A percentile compares a stretch with the other conserved stretches of the same genome.
These are phyloP conservation scores for Emmelina monodactyla DNA, from an alignment of 2,888 invertebrate species.

Conservation along the genomic window DNA sequence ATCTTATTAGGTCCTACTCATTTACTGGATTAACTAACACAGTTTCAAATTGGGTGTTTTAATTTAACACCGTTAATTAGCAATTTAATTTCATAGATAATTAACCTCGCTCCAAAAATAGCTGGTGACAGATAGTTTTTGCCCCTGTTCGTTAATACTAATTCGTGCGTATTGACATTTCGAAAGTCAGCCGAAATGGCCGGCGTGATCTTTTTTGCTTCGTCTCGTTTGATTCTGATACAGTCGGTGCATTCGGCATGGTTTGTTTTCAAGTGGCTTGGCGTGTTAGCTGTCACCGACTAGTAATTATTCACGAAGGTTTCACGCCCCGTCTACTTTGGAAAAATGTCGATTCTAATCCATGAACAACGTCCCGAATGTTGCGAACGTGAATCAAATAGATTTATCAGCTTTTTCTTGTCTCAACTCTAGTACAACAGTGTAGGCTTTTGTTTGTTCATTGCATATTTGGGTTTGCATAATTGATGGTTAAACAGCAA, in stretches of 20 bases:
- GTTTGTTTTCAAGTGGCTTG: constrained; percentile 46
- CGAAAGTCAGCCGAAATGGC: constrained; percentile 56
- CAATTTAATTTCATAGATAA: background rate
- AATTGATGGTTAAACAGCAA: too few species aligned
- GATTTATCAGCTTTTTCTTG: too few species aligned
- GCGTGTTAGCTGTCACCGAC: constrained; percentile 55
- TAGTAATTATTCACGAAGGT: constrained; percentile 56
- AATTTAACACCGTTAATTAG: too few species aligned
- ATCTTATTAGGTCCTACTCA: too few species aligned
- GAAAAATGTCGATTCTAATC: constrained; percentile 4
- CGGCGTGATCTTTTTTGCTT: constrained; percentile 53
- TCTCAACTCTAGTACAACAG: too few species aligned
- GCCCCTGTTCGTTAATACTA: constrained; percentile 39
- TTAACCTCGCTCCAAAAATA: constrained; percentile 11
- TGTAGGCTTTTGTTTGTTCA: too few species aligned
- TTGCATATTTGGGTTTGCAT: too few species aligned
- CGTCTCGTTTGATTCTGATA: constrained; percentile 36
- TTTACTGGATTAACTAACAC: too few species aligned
- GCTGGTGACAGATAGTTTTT: constrained; percentile 28
- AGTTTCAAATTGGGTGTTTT: too few species aligned
- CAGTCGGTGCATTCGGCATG: constrained; percentile 54
- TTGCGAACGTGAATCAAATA: too few species aligned
- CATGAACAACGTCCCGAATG: too few species aligned
- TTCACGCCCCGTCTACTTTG: constrained; percentile 8
- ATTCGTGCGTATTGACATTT: constrained; percentile 61